These are phyloP conservation scores for Ictalurus furcatus DNA, from an alignment of 2,113 vertebrate species.

Conservation along the genomic window DNA sequence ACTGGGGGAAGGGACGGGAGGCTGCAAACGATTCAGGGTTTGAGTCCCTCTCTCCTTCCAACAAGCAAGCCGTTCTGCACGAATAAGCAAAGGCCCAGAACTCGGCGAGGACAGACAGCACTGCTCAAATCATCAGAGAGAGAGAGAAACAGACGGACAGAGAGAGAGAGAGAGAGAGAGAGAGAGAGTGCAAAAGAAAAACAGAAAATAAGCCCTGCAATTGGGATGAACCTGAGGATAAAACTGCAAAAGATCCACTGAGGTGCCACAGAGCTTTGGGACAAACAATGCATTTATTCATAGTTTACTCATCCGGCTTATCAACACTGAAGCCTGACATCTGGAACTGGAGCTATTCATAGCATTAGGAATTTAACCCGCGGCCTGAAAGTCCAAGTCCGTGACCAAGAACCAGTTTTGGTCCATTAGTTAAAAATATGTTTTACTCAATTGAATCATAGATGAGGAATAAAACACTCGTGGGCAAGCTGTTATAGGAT, in stretches of 20 bases:
- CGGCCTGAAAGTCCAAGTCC: neutral
- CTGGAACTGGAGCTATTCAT: neutral
- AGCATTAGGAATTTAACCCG: neutral
- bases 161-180: conserved; percentile 10
- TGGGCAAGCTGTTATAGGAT: neutral
- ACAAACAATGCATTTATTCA: conserved; percentile 32
- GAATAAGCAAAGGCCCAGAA: conserved; percentile 53
- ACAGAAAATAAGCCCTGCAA: conserved; percentile 14
- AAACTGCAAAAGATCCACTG: neutral
- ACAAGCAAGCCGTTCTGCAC: conserved; percentile 52
- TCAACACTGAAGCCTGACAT: conserved; percentile 17
- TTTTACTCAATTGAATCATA: neutral
- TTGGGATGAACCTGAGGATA: neutral
- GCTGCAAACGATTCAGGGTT: conserved; percentile 32
- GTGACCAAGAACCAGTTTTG: neutral
- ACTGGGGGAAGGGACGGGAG: neutral
- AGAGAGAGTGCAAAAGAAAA: neutral
- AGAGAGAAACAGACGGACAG: conserved; percentile 25
- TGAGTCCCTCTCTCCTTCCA: conserved; percentile 33
- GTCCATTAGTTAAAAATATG: neutral
- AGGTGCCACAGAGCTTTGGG: conserved; percentile 18
- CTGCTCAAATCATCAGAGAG: conserved; percentile 51
- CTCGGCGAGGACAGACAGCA: conserved; percentile 42
- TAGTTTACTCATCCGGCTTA: conserved; percentile 16
- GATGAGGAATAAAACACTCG: neutral